Evolutionary conservation across 35 echinoderm and acorn worm genomes (phyloP).

Genomic region (Heliocidaris tuberculata): DNA sequence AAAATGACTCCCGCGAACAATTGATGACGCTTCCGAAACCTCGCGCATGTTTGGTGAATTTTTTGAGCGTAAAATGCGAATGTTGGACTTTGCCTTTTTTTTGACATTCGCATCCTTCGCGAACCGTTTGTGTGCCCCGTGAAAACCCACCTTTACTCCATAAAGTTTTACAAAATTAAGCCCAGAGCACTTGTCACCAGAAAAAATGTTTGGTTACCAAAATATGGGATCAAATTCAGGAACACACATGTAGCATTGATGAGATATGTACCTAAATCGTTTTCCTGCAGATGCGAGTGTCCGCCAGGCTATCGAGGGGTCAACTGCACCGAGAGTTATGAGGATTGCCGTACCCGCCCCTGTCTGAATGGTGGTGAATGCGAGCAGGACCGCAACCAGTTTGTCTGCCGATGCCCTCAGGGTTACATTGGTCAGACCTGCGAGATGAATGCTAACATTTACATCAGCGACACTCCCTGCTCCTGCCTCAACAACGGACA

Average conservation of each 20-base stretch:
- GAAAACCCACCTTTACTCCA: no score
- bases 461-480: slow-evolving; percentile 57
- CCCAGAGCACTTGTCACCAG: no score
- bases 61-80: no score
- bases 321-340: slow-evolving; percentile 79
- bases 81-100: no score
- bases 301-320: slow-evolving; percentile 69
- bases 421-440: slow-evolving; percentile 66
- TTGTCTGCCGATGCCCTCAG: slow-evolving; percentile 74
- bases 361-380: slow-evolving; percentile 85
- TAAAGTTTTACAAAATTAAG: no score
- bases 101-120: no score
- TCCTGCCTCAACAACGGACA: slow-evolving; percentile 65
- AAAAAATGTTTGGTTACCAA: neutral
- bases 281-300: slow-evolving; percentile 86
- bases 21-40: no score
- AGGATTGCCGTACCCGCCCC: slow-evolving; percentile 63
- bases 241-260: neutral
- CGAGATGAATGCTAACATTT: slow-evolving; percentile 55
- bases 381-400: slow-evolving; percentile 66
- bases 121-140: no score
- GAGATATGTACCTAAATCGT: neutral
- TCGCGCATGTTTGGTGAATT: no score
- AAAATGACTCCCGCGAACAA: no score
- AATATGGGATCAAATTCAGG: neutral